Conservation (phyloP, 1,140 invertebrate genomes). For the Procambarus clarkii region DNA sequence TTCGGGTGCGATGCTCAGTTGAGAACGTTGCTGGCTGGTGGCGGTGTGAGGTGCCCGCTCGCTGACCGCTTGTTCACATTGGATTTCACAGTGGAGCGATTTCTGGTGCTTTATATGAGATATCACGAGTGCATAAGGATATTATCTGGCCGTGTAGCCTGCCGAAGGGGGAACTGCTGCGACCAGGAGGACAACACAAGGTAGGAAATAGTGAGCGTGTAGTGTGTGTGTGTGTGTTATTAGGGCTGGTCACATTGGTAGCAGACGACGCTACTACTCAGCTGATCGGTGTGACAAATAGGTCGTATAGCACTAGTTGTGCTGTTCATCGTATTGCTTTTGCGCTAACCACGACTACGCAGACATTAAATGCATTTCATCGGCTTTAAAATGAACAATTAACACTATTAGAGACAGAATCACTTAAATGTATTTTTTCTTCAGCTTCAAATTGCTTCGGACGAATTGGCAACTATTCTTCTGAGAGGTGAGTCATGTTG, state of each 20-base stretch:
- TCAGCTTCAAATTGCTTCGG: too few relatives aligned
- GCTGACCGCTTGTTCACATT: neutral
- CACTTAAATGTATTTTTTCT: too few relatives aligned
- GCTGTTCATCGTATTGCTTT: too few relatives aligned
- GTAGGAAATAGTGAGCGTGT: neutral
- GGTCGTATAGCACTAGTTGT: neutral
- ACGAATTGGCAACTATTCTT: conserved; percentile 22
- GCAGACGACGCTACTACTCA: conserved; percentile 33
- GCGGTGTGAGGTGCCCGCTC: neutral
- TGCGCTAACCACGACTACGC: too few relatives aligned
- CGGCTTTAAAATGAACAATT: too few relatives aligned
- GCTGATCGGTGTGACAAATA: conserved; percentile 23
- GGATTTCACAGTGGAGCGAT: neutral
- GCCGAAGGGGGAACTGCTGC: neutral
- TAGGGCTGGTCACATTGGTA: conserved; percentile 13
- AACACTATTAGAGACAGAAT: too few relatives aligned
- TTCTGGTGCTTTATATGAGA: neutral
- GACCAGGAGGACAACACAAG: neutral
- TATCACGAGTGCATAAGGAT: conserved; percentile 5
- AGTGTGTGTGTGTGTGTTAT: neutral
- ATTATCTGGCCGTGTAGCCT: neutral
- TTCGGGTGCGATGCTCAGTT: conserved; percentile 12
- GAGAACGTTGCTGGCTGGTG: conserved; percentile 11
- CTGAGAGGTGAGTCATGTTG: neutral
- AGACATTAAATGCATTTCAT: too few relatives aligned